Conservation (phyloP, 2,888 invertebrate species). For the Hoplodrina ambigua region DNA sequence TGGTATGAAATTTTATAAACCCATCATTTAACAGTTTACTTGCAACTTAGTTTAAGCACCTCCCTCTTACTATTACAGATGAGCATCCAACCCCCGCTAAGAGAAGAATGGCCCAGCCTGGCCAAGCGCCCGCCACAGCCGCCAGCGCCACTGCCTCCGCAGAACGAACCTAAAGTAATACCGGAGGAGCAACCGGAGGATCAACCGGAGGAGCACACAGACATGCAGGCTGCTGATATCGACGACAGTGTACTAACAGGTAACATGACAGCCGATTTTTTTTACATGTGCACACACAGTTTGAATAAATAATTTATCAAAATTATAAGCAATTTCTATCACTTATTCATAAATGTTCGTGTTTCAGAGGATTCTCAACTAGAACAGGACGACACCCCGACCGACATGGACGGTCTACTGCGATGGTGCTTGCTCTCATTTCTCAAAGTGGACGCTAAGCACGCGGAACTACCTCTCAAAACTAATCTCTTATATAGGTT, state of each 20-base stretch:
- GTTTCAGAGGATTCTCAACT: constrained; percentile 68
- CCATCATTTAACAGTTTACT: too few species aligned
- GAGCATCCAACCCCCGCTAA: constrained; percentile 67
- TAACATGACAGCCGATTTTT: constrained; percentile 35
- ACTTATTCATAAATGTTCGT: background rate
- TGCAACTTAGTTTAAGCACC: too few species aligned
- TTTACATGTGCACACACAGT: too few species aligned
- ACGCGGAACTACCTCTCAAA: constrained; percentile 93
- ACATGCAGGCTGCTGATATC: constrained; percentile 25
- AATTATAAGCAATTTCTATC: background rate
- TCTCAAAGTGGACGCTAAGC: constrained; percentile 93
- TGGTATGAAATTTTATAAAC: too few species aligned
- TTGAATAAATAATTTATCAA: too few species aligned
- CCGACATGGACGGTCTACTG: constrained; percentile 93
- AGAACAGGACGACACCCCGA: constrained; percentile 75
- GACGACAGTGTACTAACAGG: constrained; percentile 66
- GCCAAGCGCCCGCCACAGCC: constrained; percentile 59
- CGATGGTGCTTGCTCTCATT: constrained; percentile 94
- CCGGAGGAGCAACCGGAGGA: constrained; percentile 55
- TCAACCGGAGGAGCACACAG: background rate
- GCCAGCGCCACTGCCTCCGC: constrained; percentile 32
- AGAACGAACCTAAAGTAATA: constrained; percentile 72
- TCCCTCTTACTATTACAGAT: constrained; percentile 67
- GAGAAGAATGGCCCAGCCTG: constrained; percentile 83
- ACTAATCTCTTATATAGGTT: constrained; percentile 95